Evolutionary conservation across 1,140 invertebrate genomes (phyloP), one percentile per base, ranked within the genome.

Genomic region (Pachyrhynchus sulphureomaculatus): DNA sequence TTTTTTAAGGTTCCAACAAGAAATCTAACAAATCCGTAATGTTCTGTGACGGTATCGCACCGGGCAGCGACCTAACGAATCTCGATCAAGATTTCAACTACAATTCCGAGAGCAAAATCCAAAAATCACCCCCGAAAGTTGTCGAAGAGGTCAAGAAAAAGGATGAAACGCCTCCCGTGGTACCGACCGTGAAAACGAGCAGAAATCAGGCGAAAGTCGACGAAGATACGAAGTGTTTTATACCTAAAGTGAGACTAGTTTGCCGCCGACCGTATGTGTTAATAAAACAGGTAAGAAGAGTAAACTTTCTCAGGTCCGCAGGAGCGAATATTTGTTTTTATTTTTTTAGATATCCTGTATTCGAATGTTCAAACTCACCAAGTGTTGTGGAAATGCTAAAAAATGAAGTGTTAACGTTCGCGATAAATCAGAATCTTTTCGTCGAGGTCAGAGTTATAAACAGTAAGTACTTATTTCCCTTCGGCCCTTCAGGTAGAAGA

Each of bases 11-110:
- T 72, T 79, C 42, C 76, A 82, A 71, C 70, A 82, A 77, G 72
- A 79, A 67, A 79, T 86, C 74, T 77, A 86, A 71, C 75, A 85
- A 75, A 87, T 89, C 88, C 65, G 92, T 95, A 6, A 93, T 95
- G 82, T 95, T 95, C 76, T 93, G 91, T 70, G 92, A 95, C 79
- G 92, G 92, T 65, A 93, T 95, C 74, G 83, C 92, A 66, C 92
- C 92, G 56, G 92, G 92, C 59, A 92, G 91, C 72, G 92, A 95
- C 79, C 80, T 94, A 63, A 90, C 90, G 54, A 90, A 92, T 73
- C 77, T 89, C 52, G 88, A 87, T 74, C 69, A 66, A 21, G 71
- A 75, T 63, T 75, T 75, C 53, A 70, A 72, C 45, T 76, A 73
- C 39, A 65, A 62, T 29, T 12, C 36, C 33, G 57, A 54, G 12